Evolutionary conservation across 1,140 invertebrate species (phyloP), one percentile per base, ranked within the genome.

Genomic region (Drosophila bocqueti): DNA sequence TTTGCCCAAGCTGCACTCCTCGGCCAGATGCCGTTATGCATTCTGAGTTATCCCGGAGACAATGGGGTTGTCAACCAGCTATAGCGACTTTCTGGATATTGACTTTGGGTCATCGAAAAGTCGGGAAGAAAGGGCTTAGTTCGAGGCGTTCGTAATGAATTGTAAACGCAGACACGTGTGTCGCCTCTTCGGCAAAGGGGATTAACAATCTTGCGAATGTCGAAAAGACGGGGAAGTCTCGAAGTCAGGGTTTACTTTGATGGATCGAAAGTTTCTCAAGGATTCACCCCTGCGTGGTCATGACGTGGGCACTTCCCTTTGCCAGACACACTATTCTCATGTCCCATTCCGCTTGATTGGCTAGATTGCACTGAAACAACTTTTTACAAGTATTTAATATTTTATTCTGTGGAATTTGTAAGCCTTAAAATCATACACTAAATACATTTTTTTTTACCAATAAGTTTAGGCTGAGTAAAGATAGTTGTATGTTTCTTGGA

Each of bases 101-200:
- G 83, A 86, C 83, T 86, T 75, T 75, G 55, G 81, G 76, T 78
- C 81, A 89, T 45, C 64, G 45, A 43, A 66, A 76, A 85, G 79
- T 79, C 75, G 42, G 15, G 24, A 50, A 24, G 24, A 24, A 31
- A 42, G 50, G 83, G 69, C 43, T 85, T 79, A 64, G 65, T 67
- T 26, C 45, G 65, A 79, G 76, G 76, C 83, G 63, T 77, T 83
- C 57, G 64, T 87, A 89, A 87, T 87, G 83, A 87, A 87, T 87
- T 87, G 84, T 89, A 87, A 87, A 87, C 84, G 83, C 68, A 52
- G 84, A 76, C 83, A 87, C 84, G 84, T 87, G 83, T 74, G 68
- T 24, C 68, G 55, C 68, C 71, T 45, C 55, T 61, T 52, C 3
- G 69, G 45, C 13, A 2, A 40, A 18, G 38, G 67, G 71, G 46